Conservation (phyloP, 1,140 invertebrate species). For the Propsilocerus akamusi region DNA sequence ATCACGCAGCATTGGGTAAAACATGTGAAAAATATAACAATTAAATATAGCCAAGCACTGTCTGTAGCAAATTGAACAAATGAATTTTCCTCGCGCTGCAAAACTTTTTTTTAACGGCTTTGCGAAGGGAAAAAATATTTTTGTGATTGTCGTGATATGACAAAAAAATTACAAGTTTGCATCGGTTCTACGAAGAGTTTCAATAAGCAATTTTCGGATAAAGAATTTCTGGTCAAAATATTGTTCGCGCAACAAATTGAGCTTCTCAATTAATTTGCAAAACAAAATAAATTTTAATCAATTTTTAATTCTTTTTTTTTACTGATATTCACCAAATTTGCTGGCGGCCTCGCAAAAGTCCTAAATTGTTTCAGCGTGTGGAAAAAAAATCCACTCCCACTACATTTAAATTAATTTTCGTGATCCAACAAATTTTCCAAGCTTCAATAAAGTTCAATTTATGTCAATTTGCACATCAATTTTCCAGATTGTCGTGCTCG, state of each 20-base stretch:
- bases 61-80: background rate
- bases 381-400: background rate
- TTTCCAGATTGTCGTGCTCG: background rate
- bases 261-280: background rate
- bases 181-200: background rate
- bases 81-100: background rate
- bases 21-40: background rate
- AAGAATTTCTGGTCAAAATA: too few species aligned
- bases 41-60: background rate
- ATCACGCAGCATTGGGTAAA: background rate
- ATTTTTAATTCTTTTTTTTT: background rate
- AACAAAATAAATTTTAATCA: background rate
- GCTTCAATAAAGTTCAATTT: slow-evolving; percentile 2
- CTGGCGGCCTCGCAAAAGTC: background rate
- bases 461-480: background rate
- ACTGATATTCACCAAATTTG: background rate
- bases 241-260: too few species aligned
- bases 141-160: background rate
- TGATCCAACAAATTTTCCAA: background rate
- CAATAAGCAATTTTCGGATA: background rate
- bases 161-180: background rate
- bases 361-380: slow-evolving; percentile 3
- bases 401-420: slow-evolving; percentile 3
- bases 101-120: background rate
- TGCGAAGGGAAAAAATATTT: background rate